phyloP scores from a whole-genome alignment of 1,140 invertebrate species.

The Dolichoris vasculosae region DNA sequence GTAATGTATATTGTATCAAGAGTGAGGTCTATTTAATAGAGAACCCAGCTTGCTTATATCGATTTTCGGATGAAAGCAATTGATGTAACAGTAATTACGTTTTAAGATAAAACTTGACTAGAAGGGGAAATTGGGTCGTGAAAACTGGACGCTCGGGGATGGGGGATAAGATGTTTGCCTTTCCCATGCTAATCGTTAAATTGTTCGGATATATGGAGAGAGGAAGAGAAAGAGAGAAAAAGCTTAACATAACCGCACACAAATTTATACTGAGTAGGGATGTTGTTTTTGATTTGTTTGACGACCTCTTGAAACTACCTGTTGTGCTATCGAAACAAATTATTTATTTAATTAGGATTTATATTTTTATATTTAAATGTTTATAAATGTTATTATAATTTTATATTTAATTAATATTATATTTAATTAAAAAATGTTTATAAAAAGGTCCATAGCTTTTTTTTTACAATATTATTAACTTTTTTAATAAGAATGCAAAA shows the following conservation, averaged over 20 bases:
- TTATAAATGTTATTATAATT: no score
- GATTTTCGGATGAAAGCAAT: slow-evolving; percentile 48
- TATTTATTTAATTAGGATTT: neutral
- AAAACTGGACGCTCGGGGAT: slow-evolving; percentile 41
- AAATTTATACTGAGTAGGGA: neutral
- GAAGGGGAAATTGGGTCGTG: slow-evolving; percentile 48
- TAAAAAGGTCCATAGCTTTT: neutral
- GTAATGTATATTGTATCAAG: neutral
- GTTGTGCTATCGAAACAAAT: neutral
- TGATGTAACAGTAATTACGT: slow-evolving; percentile 51
- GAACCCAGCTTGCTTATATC: neutral
- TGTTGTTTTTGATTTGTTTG: slow-evolving; percentile 26
- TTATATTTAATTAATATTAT: no score
- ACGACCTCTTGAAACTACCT: slow-evolving; percentile 24
- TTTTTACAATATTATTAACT: neutral
- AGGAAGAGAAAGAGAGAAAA: slow-evolving; percentile 28
- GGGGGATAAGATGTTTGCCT: slow-evolving; percentile 27
- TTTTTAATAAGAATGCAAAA: slow-evolving; percentile 31
- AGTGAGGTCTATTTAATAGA: slow-evolving; percentile 2
- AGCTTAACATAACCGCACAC: neutral
- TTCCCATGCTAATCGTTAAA: slow-evolving; percentile 30
- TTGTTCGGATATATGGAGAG: neutral
- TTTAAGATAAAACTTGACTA: slow-evolving; percentile 45
- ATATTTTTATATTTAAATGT: neutral
- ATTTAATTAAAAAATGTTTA: no score